Evolutionary conservation across 2,113 vertebrate genomes (phyloP), one percentile per base, ranked within the genome.

Genomic region (Aegotheles bennettii): DNA sequence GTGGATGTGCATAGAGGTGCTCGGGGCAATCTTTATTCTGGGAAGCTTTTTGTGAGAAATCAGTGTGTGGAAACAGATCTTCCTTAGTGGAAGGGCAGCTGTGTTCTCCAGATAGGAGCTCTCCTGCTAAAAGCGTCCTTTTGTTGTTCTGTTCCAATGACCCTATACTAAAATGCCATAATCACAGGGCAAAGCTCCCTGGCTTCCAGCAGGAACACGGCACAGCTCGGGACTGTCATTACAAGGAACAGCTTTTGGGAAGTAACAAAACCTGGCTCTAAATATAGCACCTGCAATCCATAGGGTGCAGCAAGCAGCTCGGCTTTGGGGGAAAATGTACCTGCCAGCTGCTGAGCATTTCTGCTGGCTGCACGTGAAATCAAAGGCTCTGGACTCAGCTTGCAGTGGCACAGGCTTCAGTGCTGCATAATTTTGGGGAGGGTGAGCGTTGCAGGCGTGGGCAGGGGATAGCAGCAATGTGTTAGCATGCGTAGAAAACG

Each of bases 221-320:
- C 64, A 3, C 69, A 33, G 90, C 89, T 83, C 6, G 3, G 91
- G 71, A 40, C 71, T 13, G 26, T 23, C 82, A 3, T 91, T 59
- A 87, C 4, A 2, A 53, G 54, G 63, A 45, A 14, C 1, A 10
- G 68, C 88, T 83, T 89, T 78, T 7, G 75, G 63, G 3, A 92
- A 77, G 69, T 25, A 56, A 67, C 87, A 91, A 82, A 94, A 87
- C 87, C 95, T 23, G 87, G 18, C 70, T 96, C 94, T 87, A 91
- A 91, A 95, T 94, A 82, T 76, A 94, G 74, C 35, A 38, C 69
- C 87, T 0, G 35, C 60, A 3, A 28, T 64, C 92, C 10, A 2
- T 18, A 61, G 91, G 94, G 76, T 33, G 94, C 90, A 75, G 89
- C 24, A 8, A 13, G 59, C 26, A 9, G 51, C 90, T 86, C 3